Evolutionary conservation across 2,113 vertebrate genomes (phyloP), one percentile per base, ranked within the genome.

Genomic region (Cavia porcellus): DNA sequence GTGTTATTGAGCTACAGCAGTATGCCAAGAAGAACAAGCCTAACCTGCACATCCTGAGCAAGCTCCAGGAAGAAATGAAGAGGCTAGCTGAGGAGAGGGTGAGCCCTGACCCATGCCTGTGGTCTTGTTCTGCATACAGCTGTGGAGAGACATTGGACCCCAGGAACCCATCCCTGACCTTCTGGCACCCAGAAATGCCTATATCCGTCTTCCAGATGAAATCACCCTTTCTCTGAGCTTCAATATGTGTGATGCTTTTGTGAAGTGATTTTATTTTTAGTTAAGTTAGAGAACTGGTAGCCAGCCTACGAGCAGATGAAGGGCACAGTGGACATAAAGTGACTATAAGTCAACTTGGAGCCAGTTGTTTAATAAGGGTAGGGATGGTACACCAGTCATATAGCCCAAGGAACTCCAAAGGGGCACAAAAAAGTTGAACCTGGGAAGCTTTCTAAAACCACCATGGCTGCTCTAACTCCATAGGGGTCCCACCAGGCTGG

Each of bases 1-100:
- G 99, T 52, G 99, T 99, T 98, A 99, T 99, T 57, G 99, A 99
- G 96, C 99, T 99, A 95, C 99, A 99, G 99, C 99, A 99, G 99
- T 99, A 99, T 86, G 99, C 99, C 99, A 99, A 99, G 99, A 99
- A 99, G 99, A 99, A 99, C 99, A 99, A 99, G 99, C 99, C 99
- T 98, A 99, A 99, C 98, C 99, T 99, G 91, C 99, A 99, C 98
- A 99, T 99, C 98, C 98, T 99, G 96, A 99, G 99, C 99, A 99
- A 99, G 98, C 98, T 99, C 85, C 99, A 99, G 97, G 99, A 99
- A 95, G 99, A 99, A 98, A 99, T 99, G 99, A 99, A 97, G 94
- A 99, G 99, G 97, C 97, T 99, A 98, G 99, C 99, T 0, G 98
- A 98, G 89, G 99, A 99, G 97, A 99, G 99, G 99, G 99, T 99